phyloP scores from a whole-genome alignment of 2,797 vertebrate genomes.

The Melanotaenia trifasciata region DNA sequence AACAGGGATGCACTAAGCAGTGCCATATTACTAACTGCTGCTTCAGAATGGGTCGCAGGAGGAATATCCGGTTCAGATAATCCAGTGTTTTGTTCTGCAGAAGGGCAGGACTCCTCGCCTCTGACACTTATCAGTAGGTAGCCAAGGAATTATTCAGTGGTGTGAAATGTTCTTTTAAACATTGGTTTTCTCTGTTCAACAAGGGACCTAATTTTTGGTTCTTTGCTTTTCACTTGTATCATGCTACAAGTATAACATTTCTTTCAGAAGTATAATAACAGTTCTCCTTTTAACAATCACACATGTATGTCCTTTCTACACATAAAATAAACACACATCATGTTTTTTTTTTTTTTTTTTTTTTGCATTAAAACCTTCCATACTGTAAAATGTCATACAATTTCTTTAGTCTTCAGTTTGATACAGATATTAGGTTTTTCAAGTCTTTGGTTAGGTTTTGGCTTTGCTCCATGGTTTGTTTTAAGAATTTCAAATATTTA shows the following conservation, averaged over 20 bases:
- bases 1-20: constrained; percentile 54
- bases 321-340: background rate
- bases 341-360: background rate
- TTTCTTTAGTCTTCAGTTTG: too few relatives aligned
- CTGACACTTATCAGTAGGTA: constrained; percentile 7
- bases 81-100: constrained; percentile 30
- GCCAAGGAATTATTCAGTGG: background rate
- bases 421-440: too few relatives aligned
- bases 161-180: constrained; percentile 7
- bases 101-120: constrained; percentile 9
- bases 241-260: constrained; percentile 6
- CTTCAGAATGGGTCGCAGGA: constrained; percentile 41
- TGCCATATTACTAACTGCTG: constrained; percentile 29
- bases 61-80: constrained; percentile 55
- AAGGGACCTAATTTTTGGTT: constrained; percentile 3
- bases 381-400: too few relatives aligned
- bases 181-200: background rate
- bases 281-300: background rate
- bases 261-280: background rate
- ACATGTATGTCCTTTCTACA: background rate
- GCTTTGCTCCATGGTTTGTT: too few relatives aligned
- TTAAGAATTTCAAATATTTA: too few relatives aligned
- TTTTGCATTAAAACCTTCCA: background rate
- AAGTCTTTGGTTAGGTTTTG: too few relatives aligned
- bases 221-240: constrained; percentile 4